phyloP scores from a whole-genome alignment of 2,888 invertebrate species.

The Macrosiphum euphorbiae region DNA sequence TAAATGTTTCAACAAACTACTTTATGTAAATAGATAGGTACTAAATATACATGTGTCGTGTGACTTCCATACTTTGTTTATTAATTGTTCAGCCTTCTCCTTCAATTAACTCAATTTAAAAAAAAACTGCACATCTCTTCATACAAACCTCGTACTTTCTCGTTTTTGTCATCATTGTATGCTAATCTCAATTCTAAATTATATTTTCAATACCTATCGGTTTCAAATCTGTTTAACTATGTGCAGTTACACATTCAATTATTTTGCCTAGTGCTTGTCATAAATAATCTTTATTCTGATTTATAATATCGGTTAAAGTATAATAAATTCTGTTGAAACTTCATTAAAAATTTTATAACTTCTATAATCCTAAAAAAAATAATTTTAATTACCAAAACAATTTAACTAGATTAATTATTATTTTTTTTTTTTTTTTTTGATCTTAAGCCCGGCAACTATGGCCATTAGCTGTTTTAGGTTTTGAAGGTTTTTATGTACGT shows the following conservation, averaged over 20 bases:
- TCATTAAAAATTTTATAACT: not conserved
- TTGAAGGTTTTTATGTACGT: too few species aligned
- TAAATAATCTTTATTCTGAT: not conserved
- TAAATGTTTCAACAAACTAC: not conserved
- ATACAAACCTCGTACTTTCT: not conserved
- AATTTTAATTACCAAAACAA: not conserved
- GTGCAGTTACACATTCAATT: not conserved
- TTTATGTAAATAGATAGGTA: not conserved
- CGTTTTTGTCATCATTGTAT: not conserved
- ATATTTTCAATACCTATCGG: not conserved
- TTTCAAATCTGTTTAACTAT: not conserved
- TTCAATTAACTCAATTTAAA: not conserved
- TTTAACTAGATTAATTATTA: not conserved
- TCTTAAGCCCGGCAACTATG: too few species aligned
- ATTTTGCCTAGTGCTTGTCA: not conserved
- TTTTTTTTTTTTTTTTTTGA: too few species aligned
- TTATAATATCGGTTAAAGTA: too few species aligned
- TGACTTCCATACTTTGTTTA: not conserved
- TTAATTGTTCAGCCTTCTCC: not conserved
- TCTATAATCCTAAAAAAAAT: too few species aligned
- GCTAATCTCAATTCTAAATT: not conserved
- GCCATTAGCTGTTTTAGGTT: too few species aligned
- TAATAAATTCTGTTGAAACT: not conserved
- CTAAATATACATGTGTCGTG: not conserved
- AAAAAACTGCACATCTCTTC: not conserved